Evolutionary conservation across 2,888 invertebrate species (phyloP).

Genomic region (Periphyllus acericola): DNA sequence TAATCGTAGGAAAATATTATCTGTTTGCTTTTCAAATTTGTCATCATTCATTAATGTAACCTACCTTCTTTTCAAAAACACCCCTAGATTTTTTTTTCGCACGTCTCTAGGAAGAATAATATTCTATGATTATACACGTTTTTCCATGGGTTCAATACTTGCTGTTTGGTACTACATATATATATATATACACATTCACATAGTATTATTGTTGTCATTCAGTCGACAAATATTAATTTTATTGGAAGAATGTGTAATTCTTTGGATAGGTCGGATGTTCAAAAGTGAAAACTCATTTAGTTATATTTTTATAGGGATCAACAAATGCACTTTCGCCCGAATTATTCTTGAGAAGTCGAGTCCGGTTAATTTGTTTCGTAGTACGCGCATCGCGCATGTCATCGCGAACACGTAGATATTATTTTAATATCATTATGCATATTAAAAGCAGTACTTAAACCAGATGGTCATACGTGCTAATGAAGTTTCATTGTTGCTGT

Average conservation of each 20-base stretch:
- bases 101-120: background rate
- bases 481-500: background rate
- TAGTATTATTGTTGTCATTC: background rate
- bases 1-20: too few relatives aligned
- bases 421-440: background rate
- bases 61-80: too few relatives aligned
- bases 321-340: conserved; percentile 34
- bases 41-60: too few relatives aligned
- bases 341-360: conserved; percentile 12
- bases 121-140: background rate
- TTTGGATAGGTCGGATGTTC: background rate
- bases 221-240: background rate
- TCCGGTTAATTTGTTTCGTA: background rate
- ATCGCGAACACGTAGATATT: background rate
- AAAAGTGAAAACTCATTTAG: conserved; percentile 40
- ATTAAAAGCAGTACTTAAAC: background rate
- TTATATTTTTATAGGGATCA: background rate
- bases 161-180: background rate
- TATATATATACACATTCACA: background rate
- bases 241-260: background rate
- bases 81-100: too few relatives aligned
- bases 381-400: background rate
- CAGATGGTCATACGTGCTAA: background rate
- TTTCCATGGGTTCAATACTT: background rate
- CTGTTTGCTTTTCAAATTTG: too few relatives aligned